Evolutionary conservation across 2,888 invertebrate species (phyloP).

Genomic region (Torymus aiolomorphi): DNA sequence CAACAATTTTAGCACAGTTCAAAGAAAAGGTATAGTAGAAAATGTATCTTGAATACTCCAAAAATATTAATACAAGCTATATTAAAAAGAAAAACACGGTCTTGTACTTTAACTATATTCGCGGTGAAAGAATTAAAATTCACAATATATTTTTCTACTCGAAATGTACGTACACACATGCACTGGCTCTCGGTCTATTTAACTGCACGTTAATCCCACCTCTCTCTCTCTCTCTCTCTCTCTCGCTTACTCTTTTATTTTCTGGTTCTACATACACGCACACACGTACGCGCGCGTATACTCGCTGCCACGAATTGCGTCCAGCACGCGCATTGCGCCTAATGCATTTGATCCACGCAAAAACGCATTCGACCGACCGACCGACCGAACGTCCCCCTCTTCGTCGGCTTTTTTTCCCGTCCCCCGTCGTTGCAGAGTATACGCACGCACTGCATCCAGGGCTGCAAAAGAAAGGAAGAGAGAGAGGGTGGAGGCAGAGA

Average conservation of each 20-base stretch:
- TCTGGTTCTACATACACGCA: slow-evolving; percentile 42
- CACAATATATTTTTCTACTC: not conserved
- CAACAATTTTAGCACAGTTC: no score
- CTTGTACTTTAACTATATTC: not conserved
- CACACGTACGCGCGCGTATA: slow-evolving; percentile 31
- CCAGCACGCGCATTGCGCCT: slow-evolving; percentile 57
- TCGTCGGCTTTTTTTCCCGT: slow-evolving; percentile 50
- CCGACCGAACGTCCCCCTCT: slow-evolving; percentile 51
- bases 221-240: slow-evolving; percentile 40
- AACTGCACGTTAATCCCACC: slow-evolving; percentile 51
- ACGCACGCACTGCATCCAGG: not conserved
- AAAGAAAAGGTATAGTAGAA: no score
- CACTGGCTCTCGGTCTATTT: slow-evolving; percentile 53
- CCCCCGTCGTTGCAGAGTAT: slow-evolving; percentile 11
- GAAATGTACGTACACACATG: not conserved
- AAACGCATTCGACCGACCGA: slow-evolving; percentile 65
- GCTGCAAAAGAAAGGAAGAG: no score
- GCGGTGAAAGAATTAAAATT: slow-evolving; percentile 1
- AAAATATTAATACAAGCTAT: no score
- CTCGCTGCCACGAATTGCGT: no score
- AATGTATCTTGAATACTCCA: no score
- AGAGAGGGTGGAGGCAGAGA: not conserved
- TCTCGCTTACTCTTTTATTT: slow-evolving; percentile 47
- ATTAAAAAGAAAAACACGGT: not conserved
- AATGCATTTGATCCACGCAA: slow-evolving; percentile 74